phyloP scores from a whole-genome alignment of 2,113 vertebrate species.

The Aphelocoma coerulescens region DNA sequence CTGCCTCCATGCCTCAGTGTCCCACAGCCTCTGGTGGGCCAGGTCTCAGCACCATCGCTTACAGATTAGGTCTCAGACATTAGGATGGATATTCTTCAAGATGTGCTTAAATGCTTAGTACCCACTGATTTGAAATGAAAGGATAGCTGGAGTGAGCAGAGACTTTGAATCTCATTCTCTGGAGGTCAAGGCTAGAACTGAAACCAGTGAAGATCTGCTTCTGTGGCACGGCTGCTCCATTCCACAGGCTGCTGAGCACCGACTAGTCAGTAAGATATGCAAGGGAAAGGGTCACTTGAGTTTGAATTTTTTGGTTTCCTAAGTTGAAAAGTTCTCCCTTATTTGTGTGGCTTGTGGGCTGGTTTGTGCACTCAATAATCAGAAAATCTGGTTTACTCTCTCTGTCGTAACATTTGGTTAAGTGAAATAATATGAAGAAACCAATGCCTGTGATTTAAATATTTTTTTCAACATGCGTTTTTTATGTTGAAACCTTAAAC shows the following conservation, averaged over 20 bases:
- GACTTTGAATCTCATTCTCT: neutral
- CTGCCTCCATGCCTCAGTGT: neutral
- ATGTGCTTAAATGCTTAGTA: neutral
- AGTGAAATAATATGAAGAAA: neutral
- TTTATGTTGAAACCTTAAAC: neutral
- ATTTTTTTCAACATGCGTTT: neutral
- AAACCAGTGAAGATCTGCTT: neutral
- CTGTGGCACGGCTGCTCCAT: rapidly evolving
- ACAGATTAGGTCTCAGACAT: neutral
- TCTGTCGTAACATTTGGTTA: neutral
- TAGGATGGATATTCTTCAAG: neutral
- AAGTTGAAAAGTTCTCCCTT: neutral
- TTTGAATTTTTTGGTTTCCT: neutral
- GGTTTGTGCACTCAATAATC: neutral
- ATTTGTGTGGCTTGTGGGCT: neutral
- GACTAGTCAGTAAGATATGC: neutral
- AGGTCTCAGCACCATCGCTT: neutral
- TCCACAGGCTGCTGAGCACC: neutral
- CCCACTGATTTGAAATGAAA: neutral
- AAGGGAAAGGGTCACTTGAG: neutral
- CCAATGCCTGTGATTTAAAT: neutral
- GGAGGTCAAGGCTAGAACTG: neutral
- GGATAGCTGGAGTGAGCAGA: neutral
- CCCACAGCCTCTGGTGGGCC: neutral
- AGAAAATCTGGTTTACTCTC: neutral